These are phyloP conservation scores for Lepus townsendii DNA, from an alignment of 2,797 vertebrate species.

Conservation along the genomic window DNA sequence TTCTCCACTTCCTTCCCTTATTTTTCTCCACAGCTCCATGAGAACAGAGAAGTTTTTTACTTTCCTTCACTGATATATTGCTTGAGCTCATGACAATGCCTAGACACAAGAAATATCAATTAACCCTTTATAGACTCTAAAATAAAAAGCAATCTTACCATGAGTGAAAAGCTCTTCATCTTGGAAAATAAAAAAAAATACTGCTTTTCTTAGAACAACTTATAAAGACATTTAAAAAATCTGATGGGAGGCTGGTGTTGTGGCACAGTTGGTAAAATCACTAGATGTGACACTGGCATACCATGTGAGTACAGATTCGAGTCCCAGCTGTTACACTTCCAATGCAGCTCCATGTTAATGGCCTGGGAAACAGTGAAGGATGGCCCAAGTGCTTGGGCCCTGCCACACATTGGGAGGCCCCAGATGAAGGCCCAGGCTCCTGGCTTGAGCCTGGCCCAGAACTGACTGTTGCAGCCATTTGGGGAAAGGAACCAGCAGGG, in stretches of 20 bases:
- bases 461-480: too few relatives aligned
- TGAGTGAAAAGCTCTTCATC: slow-evolving; percentile 36
- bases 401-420: neutral
- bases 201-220: slow-evolving; percentile 53
- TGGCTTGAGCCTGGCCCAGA: too few relatives aligned
- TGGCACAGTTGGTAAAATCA: too few relatives aligned
- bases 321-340: too few relatives aligned
- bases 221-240: slow-evolving; percentile 44
- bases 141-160: neutral
- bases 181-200: slow-evolving; percentile 40
- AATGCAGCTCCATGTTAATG: too few relatives aligned
- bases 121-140: neutral
- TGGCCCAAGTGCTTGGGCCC: too few relatives aligned
- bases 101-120: neutral
- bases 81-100: neutral
- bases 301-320: too few relatives aligned
- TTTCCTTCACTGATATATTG: neutral
- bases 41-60: neutral
- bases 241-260: neutral
- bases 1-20: neutral
- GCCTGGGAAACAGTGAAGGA: too few relatives aligned
- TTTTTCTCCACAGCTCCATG: neutral
- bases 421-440: too few relatives aligned
- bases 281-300: too few relatives aligned
- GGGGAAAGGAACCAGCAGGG: too few relatives aligned